These are phyloP conservation scores for Pyrgilauda ruficollis DNA, from an alignment of 2,113 vertebrate genomes.

Conservation along the genomic window DNA sequence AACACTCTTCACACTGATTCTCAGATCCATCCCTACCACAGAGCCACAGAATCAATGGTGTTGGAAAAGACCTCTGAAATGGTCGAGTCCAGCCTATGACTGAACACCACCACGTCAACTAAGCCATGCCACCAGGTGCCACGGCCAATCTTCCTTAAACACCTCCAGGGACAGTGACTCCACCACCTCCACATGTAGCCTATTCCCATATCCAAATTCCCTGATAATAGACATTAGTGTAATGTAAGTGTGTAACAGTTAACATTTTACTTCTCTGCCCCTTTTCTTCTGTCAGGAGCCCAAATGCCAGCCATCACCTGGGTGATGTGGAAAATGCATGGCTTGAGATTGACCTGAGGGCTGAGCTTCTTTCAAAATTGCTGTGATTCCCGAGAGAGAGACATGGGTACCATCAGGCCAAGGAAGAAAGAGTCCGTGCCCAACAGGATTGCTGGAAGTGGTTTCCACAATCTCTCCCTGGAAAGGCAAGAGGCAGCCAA, in stretches of 20 bases:
- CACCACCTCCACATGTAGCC: no score
- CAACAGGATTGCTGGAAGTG: rapidly evolving
- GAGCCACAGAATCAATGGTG: not conserved
- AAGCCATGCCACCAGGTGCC: not conserved
- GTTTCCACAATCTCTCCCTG: not conserved
- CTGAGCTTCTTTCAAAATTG: not conserved
- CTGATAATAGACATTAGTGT: no score
- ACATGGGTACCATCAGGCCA: not conserved
- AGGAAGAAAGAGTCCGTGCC: rapidly evolving
- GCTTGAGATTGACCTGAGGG: not conserved
- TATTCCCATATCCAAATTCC: not conserved
- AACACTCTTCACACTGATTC: not conserved
- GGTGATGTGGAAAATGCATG: not conserved
- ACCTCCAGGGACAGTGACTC: not conserved
- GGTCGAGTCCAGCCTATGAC: rapidly evolving
- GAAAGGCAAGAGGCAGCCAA: not conserved
- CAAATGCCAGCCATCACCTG: not conserved
- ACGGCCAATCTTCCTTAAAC: not conserved
- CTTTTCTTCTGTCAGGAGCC: not conserved
- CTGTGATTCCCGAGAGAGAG: not conserved
- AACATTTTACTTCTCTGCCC: not conserved
- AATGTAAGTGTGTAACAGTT: not conserved
- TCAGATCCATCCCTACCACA: not conserved
- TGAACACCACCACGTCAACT: rapidly evolving
- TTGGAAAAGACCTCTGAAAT: not conserved